Evolutionary conservation across 2,888 invertebrate species (phyloP), one percentile per base, ranked within the genome.

Genomic region (Eilema caniola): DNA sequence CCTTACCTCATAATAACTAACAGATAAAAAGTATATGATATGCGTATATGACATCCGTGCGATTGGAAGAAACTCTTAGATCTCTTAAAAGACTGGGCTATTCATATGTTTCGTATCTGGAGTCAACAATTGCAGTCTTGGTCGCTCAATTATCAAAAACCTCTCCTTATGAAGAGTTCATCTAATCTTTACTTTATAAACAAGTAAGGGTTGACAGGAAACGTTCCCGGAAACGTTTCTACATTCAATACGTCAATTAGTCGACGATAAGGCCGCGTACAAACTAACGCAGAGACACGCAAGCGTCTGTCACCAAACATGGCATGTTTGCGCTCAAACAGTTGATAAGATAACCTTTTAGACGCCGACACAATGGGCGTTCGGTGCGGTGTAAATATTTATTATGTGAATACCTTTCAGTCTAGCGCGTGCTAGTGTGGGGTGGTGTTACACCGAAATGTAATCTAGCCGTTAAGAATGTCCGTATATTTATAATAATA

Each of bases 301-400:
- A 86, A 90, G 94, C 93, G 94, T 93, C 93, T 90, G 91, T 92
- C 93, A 88, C 89, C 90, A 93, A 93, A 93, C 89, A 92, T 80
- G 82, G 85, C 75, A 83, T 93, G 91, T 94, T 92, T 93, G 91
- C 83, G 87, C 86, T 88, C 93, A 94, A 94, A 95, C 89, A 94
- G 82, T 86, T 93, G 95, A 95, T 95, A 95, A 95, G 95, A 93
- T 93, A 92, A 91, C 91, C 92, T 93, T 94, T 94, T 88, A 88
- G 84, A 89, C 86, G 93, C 94, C 95, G 94, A 91, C 95, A 94
- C 95, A 95, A 95, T 94, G 91, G 89, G 84, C 86, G 82, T 83
- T 82, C 87, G 88, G 86, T 83, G 83, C 82, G 77, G 83, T 81
- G 93, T 92, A 88, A 95, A 95, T 94, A 94, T 94, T 95, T 91